phyloP scores from a whole-genome alignment of 2,797 vertebrate species.

The Gallirallus australis region DNA sequence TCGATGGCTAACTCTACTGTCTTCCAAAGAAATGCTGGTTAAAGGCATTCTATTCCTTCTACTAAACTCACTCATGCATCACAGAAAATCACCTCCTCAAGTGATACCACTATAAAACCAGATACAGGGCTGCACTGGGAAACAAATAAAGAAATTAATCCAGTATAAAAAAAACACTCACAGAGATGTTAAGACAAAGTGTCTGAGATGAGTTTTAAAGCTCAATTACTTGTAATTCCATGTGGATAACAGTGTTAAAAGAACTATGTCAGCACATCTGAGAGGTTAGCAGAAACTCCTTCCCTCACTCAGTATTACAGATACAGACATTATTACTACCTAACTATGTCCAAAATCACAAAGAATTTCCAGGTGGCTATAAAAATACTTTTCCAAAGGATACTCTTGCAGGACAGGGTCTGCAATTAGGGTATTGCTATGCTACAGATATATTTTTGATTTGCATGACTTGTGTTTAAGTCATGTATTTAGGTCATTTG shows the following conservation, averaged over 20 bases:
- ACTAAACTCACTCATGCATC: neutral
- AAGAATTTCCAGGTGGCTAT: neutral
- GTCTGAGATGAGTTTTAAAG: neutral
- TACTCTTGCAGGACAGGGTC: neutral
- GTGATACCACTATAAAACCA: neutral
- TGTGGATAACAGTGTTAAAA: neutral
- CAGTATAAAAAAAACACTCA: neutral
- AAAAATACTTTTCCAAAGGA: constrained; percentile 15
- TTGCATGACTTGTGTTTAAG: too few relatives aligned
- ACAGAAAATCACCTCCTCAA: neutral
- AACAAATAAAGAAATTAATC: neutral
- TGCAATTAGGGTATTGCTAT: constrained; percentile 21
- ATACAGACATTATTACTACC: neutral
- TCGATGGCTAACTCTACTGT: neutral
- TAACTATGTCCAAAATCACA: neutral
- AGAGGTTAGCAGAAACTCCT: neutral
- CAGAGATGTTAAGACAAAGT: neutral
- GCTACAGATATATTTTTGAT: too few relatives aligned
- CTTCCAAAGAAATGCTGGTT: neutral
- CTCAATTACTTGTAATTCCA: neutral
- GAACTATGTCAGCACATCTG: neutral
- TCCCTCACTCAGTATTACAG: neutral
- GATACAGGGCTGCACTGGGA: neutral
- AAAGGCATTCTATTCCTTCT: neutral
- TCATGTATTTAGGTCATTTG: constrained; percentile 28